Evolutionary conservation across 2,888 invertebrate species (phyloP).

Genomic region (Mactromeris polynyma): DNA sequence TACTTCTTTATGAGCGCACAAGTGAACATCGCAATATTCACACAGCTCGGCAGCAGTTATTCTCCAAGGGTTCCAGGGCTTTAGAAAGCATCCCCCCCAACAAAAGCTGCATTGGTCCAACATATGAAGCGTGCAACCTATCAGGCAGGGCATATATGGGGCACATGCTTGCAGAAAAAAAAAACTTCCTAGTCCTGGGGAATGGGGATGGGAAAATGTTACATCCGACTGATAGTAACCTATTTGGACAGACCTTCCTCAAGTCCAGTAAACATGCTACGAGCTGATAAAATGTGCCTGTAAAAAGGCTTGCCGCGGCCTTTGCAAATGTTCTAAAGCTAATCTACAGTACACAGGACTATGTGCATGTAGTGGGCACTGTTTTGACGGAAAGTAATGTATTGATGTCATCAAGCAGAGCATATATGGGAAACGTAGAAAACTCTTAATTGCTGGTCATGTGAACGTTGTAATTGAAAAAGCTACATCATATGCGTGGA

Average conservation of each 20-base stretch:
- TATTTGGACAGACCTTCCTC: no score
- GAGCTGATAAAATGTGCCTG: conserved; percentile 51
- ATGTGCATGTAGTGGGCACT: conserved; percentile 40
- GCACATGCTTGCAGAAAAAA: not conserved
- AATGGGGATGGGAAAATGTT: conserved; percentile 48
- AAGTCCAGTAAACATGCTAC: conserved; percentile 9
- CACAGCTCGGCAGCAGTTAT: conserved; percentile 66
- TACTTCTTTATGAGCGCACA: conserved; percentile 71
- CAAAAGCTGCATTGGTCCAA: conserved; percentile 49
- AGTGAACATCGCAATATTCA: conserved; percentile 59
- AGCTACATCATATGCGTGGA: no score
- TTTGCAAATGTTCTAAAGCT: not conserved
- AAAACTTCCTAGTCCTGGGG: conserved; percentile 18
- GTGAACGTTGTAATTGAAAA: no score
- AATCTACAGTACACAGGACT: not conserved
- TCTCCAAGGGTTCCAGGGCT: conserved; percentile 71
- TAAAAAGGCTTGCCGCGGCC: not conserved
- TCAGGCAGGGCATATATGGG: conserved; percentile 62
- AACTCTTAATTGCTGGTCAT: no score
- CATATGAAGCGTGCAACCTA: conserved; percentile 67
- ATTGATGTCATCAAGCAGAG: no score
- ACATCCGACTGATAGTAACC: not conserved
- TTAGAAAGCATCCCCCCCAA: conserved; percentile 67
- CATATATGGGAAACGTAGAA: no score
- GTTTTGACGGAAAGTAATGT: no score